Evolutionary conservation across 2,888 invertebrate species (phyloP), one percentile per base, ranked within the genome.

Genomic region (Pseudococcus longispinus): DNA sequence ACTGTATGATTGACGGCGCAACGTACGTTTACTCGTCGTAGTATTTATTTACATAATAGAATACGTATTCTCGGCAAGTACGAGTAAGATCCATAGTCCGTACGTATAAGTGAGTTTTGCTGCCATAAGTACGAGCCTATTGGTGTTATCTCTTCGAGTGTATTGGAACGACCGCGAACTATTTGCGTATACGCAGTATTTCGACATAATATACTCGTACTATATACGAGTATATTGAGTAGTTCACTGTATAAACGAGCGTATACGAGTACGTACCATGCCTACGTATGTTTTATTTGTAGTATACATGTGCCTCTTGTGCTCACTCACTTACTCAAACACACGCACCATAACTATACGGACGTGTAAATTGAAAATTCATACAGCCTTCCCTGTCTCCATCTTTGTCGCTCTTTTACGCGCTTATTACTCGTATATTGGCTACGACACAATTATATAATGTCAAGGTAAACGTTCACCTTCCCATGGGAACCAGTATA

Each of bases 401-500:
- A n/a, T 51, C 51, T 51, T 51, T 51, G 51, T 51, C 51, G n/a
- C 51, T 51, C 51, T 51, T 51, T 51, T 51, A 51, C 51, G 51
- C 51, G 51, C 51, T 51, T 51, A 51, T n/a, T n/a, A 51, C 51
- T 51, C 51, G 51, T 51, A 51, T 51, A 51, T 51, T 51, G 51
- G 51, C 51, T 51, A n/a, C 65, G 65, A 65, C 65, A 65, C 65
- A 65, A 65, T 65, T 65, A 26, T 65, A 65, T 65, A 65, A 65
- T 65, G 65, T 65, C 65, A 65, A 65, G 65, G 65, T 65, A 65
- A 65, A 65, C 65, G 65, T 26, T 65, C 65, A 65, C 65, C 65
- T 65, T 65, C 65, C 65, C 65, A 65, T 65, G 65, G 65, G 65
- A 65, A 65, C 65, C 26, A 26, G 65, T 26, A 15, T 65, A 65